Base-by-base conservation (phyloP, 2,888 invertebrate species). In the Heliconius sara region DNA sequence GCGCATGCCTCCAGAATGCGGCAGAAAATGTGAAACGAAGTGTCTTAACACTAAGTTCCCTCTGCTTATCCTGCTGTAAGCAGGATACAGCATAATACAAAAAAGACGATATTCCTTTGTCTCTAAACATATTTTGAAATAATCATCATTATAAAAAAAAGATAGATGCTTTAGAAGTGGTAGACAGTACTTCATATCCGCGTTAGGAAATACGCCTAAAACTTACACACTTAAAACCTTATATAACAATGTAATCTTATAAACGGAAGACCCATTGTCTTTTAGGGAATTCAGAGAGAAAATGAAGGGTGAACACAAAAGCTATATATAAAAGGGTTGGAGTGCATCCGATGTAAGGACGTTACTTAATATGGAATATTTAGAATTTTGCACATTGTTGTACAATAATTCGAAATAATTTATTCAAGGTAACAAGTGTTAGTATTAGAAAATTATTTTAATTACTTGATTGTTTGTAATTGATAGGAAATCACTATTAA, bases 201-300 rank as follows among this genome's bases (percentile, higher is more conserved):
- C 16, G 43, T 25, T 43, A 25, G 70, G 70, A 70, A 43, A 43
- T 16, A 43, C 43, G 39, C n/a, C 73, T 73, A 57, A 73, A 60
- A 73, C 73, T 73, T 60, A 39, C n/a, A 60, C 70, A 43, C 43
- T 70, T 70, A 25, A 25, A 70, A 70, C 70, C 70, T 70, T 73
- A 73, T 60, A 73, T 60, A 60, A 73, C 60, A 73, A 73, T 73
- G 60, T 73, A 73, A 60, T 73, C 73, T 73, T 73, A 73, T 73
- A 27, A 75, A 65, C 75, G 75, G 75, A 75, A 75, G 75, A 65
- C 25, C 65, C 39, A 75, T 75, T 75, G 75, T 75, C 75, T 75
- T 75, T 75, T 75, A 75, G 60, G 75, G 63, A 74, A 75, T 65
- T 75, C 63, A 65, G 25, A 75, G 63, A 75, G 75, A 75, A 75